phyloP scores from a whole-genome alignment of 2,797 vertebrate genomes.

The Momotus momota region DNA sequence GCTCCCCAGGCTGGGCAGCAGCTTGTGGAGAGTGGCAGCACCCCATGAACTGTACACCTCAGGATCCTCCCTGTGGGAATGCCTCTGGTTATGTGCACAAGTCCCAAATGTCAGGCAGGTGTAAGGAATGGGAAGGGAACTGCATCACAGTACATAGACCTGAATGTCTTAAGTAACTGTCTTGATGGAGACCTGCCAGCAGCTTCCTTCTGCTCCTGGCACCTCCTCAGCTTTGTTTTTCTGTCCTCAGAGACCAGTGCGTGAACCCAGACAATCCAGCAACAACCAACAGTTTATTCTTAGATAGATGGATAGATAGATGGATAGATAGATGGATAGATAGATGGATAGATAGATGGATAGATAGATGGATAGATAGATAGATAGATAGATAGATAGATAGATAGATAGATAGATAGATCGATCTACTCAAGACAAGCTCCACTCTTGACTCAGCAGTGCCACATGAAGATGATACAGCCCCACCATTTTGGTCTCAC shows the following conservation, averaged over 20 bases:
- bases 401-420: no score
- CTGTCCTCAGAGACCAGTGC: not conserved
- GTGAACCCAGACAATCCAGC: not conserved
- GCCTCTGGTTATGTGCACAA: not conserved
- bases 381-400: not conserved
- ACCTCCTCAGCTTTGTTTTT: not conserved
- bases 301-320: not conserved
- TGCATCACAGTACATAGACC: fast-evolving
- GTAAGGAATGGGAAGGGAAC: not conserved
- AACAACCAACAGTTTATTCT: not conserved
- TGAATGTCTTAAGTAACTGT: not conserved
- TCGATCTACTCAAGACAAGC: not conserved
- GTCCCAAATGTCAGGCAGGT: not conserved
- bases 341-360: not conserved
- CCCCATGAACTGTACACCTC: not conserved
- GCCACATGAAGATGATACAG: fast-evolving
- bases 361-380: not conserved
- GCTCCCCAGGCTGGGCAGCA: not conserved
- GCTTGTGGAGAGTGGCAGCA: not conserved
- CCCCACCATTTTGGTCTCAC: not conserved
- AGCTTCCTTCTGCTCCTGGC: not conserved
- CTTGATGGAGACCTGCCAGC: not conserved
- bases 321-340: not conserved
- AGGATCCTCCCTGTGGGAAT: not conserved
- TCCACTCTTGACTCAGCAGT: not conserved